Percentiles rank a stretch among this genome's conserved stretches.
Conservation (phyloP, 2,888 invertebrate genomes). For the Nomada goodeniana region DNA sequence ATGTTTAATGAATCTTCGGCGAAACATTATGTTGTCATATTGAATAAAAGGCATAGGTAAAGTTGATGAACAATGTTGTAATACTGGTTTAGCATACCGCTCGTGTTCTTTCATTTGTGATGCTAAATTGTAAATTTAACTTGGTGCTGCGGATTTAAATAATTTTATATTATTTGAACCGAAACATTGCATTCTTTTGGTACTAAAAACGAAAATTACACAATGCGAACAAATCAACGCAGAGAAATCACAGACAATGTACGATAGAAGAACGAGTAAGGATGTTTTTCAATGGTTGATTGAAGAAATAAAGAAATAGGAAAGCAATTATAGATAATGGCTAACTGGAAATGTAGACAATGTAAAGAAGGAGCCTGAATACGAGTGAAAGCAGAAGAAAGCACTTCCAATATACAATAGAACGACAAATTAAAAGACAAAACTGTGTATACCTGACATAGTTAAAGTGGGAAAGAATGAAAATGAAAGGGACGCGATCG, state of each 20-base stretch:
- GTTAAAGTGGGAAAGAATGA: background rate
- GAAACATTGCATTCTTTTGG: no score
- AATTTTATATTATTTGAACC: background rate
- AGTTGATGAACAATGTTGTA: no score
- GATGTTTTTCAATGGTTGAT: background rate
- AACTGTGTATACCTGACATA: background rate
- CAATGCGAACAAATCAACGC: background rate
- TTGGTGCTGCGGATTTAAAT: background rate
- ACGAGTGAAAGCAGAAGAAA: background rate
- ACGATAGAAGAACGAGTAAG: background rate
- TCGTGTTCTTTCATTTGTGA: no score
- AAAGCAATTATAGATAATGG: background rate
- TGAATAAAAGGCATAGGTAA: no score
- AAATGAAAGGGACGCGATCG: background rate
- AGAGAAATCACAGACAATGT: background rate
- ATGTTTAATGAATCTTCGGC: background rate
- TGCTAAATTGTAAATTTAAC: background rate
- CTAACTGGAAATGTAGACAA: background rate
- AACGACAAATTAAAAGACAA: constrained; percentile 4
- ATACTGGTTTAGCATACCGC: no score
- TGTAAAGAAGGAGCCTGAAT: background rate
- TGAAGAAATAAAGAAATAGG: background rate
- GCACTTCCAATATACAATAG: constrained; percentile 1
- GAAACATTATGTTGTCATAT: background rate
- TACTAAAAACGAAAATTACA: background rate